Conservation (phyloP, 2,113 vertebrate genomes). For the Peromyscus californicus region DNA sequence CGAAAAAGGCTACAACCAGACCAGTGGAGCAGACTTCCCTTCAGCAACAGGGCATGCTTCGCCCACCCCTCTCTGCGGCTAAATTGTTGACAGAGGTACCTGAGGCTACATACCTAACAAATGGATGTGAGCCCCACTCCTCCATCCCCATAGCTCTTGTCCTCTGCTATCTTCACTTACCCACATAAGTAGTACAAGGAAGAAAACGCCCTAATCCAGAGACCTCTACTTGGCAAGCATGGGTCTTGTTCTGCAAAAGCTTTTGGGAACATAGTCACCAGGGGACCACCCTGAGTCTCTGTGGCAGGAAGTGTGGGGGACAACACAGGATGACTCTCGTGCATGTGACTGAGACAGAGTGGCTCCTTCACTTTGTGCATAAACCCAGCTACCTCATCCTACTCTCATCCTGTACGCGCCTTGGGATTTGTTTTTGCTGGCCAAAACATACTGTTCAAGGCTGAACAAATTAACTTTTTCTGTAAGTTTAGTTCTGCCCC, state of each 20-base stretch:
- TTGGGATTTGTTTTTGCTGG: not conserved
- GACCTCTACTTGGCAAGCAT: not conserved
- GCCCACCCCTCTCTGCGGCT: not conserved
- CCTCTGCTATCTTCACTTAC: not conserved
- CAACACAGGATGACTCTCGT: not conserved
- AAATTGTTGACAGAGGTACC: not conserved
- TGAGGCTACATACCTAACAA: not conserved
- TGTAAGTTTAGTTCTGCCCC: constrained; percentile 2
- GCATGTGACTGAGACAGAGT: not conserved
- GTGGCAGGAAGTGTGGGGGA: not conserved
- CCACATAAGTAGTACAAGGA: not conserved
- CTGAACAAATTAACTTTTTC: not conserved
- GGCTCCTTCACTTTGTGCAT: not conserved
- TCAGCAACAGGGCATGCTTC: not conserved
- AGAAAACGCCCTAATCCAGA: not conserved
- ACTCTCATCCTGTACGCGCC: not conserved
- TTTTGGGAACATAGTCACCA: not conserved
- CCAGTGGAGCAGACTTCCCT: not conserved
- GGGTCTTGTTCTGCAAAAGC: not conserved
- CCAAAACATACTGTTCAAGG: not conserved
- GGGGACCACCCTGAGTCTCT: not conserved
- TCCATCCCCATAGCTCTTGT: not conserved
- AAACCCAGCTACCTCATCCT: not conserved
- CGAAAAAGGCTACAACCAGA: not conserved
- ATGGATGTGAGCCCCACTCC: not conserved